Evolutionary conservation across 2,113 vertebrate genomes (phyloP), one percentile per base, ranked within the genome.

Genomic region (Shinisaurus crocodilurus): DNA sequence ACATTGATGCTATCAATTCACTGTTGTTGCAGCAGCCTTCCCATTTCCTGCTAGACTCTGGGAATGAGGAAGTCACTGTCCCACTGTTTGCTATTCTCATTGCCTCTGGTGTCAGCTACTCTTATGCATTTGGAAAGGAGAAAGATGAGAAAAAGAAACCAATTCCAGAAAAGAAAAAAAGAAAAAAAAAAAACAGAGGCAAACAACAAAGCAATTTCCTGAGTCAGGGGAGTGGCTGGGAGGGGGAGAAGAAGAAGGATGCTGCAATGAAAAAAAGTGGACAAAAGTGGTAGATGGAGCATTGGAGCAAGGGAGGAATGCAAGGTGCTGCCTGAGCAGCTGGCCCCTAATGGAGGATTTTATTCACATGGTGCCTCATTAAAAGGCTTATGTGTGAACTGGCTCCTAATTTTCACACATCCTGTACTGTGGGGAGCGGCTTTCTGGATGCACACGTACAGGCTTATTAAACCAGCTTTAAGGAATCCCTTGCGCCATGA

Each of bases 291-390:
- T 75, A 8, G 45, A 57, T 54, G n/a, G n/a, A n/a, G n/a, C n/a
- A n/a, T n/a, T n/a, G 40, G 37, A 15, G 13, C 37, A 76, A 32
- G 74, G 63, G 37, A 87, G 37, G n/a, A 40, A 48, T 54, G 32
- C 67, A 86, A 70, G 27, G 32, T 13, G 37, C 15, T 63, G 37
- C 32, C 37, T 63, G 37, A 12, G 3, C n/a, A 34, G 32, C 2
- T 77, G 34, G 45, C 60, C 40, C n/a, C 67, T 81, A 43, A 43
- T 40, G 23, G n/a, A 32, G 16, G 45, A 15, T n/a, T 86, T 82
- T 88, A 29, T 88, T 72, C n/a, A 72, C 60, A 82, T 43, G 13
- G 13, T 82, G 23, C 76, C 65, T 82, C 86, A 79, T 88, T 82
- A 72, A 72, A 88, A 72, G 86, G 40, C 43, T 69, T 48, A 67